Evolutionary conservation across 2,113 vertebrate genomes (phyloP), one percentile per base, ranked within the genome.

Genomic region (Chaetodon auriga): DNA sequence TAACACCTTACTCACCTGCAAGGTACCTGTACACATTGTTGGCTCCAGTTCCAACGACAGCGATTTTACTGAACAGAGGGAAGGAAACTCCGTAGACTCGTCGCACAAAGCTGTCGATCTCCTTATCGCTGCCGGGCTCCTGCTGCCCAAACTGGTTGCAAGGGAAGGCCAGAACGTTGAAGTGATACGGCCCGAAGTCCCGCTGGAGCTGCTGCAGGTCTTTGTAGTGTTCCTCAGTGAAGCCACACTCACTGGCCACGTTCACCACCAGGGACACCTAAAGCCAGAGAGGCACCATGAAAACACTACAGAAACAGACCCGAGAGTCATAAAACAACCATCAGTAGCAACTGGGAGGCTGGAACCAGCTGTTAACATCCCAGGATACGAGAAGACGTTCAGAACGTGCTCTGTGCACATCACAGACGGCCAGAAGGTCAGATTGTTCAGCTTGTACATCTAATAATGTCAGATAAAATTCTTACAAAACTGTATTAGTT

Each of bases 121-220:
- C 98, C 80, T 94, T 96, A 92, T 99, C 96, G 41, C 94, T 97
- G 80, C 97, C 97, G 0, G 98, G 97, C 85, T 99, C 98, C 89
- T 99, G 98, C 78, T 98, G 97, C 30, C 98, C 98, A 71, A 99
- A 99, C 91, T 99, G 98, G 91, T 99, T 99, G 94, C 98, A 99
- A 11, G 98, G 98, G 87, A 99, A 99, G 5, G 96, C 98, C 75
- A 99, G 94, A 46, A 99, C 97, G 0, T 99, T 99, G 92, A 99
- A 99, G 89, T 99, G 97, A 53, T 95, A 95, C 0, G 98, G 95
- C 6, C 98, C 98, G 1, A 97, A 95, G 90, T 99, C 97, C 68
- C 95, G 91, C 94, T 99, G 98, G 6, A 99, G 91, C 94, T 97
- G 96, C 88, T 99, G 98, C 36, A 99, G 92, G 38, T 95, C 96